A percentile compares a stretch with the other conserved stretches of the same genome.
phyloP scores from a whole-genome alignment of 2,797 vertebrate species.

The Lacerta bilineata region DNA sequence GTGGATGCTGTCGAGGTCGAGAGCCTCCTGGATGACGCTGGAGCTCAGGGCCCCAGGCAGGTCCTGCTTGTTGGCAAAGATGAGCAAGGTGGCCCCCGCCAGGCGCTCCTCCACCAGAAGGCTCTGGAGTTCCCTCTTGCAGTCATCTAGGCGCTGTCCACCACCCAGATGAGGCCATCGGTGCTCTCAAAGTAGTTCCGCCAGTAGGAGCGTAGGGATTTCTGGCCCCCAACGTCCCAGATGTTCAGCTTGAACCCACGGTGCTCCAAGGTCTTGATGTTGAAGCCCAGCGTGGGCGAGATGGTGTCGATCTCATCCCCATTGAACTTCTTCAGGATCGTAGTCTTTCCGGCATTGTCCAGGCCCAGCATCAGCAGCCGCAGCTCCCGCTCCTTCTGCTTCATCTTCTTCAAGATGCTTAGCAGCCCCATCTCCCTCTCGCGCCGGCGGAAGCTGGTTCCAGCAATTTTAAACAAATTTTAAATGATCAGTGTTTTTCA shows the following conservation, averaged over 20 bases:
- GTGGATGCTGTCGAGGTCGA: constrained; percentile 87
- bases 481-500: neutral
- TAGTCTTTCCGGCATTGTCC: constrained; percentile 94
- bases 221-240: constrained; percentile 95
- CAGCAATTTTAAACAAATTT: too few species aligned
- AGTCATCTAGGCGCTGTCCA: constrained; percentile 94
- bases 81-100: constrained; percentile 89
- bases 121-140: constrained; percentile 83
- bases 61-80: constrained; percentile 92
- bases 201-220: constrained; percentile 94
- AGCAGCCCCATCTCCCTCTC: too few species aligned
- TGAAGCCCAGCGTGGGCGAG: constrained; percentile 93
- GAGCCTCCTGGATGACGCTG: constrained; percentile 81
- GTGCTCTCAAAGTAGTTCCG: constrained; percentile 97
- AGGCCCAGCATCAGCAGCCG: constrained; percentile 74
- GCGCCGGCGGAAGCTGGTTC: too few species aligned
- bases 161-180: constrained; percentile 94
- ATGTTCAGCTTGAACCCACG: constrained; percentile 92
- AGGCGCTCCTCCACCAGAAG: constrained; percentile 91
- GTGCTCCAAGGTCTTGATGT: constrained; percentile 94
- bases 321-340: constrained; percentile 94
- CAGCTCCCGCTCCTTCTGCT: too few species aligned
- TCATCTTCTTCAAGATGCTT: too few species aligned
- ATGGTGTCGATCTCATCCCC: constrained; percentile 93
- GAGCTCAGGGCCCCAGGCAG: constrained; percentile 83